phyloP scores from a whole-genome alignment of 2,888 invertebrate genomes.

The Blomia tropicalis region DNA sequence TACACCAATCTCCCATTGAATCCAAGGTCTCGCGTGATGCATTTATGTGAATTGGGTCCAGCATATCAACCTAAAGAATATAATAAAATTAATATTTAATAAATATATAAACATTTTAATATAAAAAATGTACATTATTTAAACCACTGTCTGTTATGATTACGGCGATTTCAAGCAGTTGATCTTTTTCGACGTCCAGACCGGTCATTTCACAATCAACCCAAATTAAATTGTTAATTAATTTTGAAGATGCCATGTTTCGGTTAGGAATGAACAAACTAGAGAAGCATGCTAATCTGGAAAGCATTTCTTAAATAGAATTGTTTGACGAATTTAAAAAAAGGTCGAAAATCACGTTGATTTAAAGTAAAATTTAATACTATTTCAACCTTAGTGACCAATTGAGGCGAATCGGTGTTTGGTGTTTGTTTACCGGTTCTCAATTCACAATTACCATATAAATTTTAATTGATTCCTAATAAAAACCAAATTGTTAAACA shows the following conservation, averaged over 20 bases:
- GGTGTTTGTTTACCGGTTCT: too few species aligned
- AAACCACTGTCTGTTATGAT: conserved; percentile 66
- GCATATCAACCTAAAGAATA: conserved; percentile 4
- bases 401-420: too few species aligned
- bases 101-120: not conserved
- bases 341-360: too few species aligned
- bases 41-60: conserved; percentile 24
- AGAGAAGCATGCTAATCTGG: too few species aligned
- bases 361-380: too few species aligned
- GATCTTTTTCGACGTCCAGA: conserved; percentile 53
- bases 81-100: not conserved
- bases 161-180: conserved; percentile 75
- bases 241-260: not conserved
- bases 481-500: too few species aligned
- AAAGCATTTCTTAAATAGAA: too few species aligned
- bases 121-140: conserved; percentile 38
- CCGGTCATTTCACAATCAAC: conserved; percentile 60
- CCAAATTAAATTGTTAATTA: conserved; percentile 23
- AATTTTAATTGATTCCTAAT: too few species aligned
- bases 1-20: conserved; percentile 71
- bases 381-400: too few species aligned
- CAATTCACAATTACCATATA: too few species aligned
- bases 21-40: conserved; percentile 45
- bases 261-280: not conserved
- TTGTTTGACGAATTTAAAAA: too few species aligned